Base-by-base conservation (phyloP, 1,140 invertebrate genomes). In the Drosophila sproati region DNA sequence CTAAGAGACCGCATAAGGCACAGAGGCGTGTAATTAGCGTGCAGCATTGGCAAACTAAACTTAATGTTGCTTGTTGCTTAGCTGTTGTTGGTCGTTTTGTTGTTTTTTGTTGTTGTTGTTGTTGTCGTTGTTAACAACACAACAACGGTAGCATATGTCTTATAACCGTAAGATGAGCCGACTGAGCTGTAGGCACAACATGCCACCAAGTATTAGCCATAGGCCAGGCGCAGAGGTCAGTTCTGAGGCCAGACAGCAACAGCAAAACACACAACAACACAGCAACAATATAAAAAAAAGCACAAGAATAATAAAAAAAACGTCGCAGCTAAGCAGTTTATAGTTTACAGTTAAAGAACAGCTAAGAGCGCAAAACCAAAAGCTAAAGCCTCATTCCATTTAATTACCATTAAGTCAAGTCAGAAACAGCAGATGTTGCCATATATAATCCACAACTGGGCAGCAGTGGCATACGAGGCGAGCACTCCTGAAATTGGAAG, bases 21-120 rank as follows among this genome's bases (percentile, higher is more conserved):
- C 67, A 89, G 73, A 88, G 85, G 85, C 83, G 83, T 88, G 73
- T 89, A 88, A 88, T 88, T 88, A 88, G 85, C 83, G 85, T 88
- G 83, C 85, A 89, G 74, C 80, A 80, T 82, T 77, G 73, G 79
- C 79, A 81, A 81, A 81, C 60, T 77, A 69, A 81, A 73, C 57
- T 69, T 80, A 72, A 68, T 72, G 72, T 39, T 52, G 45, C 45
- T 48, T 54, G 5, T 35, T 54, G 37, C 43, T 67, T 45, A 43
- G 12, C n/a, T 35, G 51, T 6, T 28, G 20, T 37, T 37, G 0
- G 10, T 35, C 32, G 31, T 0, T 1, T 6, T 34, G 31, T 6
- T n/a, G n/a, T 3, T 7, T 8, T 12, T 37, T 37, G n/a, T 10
- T 12, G 31, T 52, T 35, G 29, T 41, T 35, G 8, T 20, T 52